A percentile compares a stretch with the other conserved stretches of the same genome.
These are phyloP conservation scores for Leptinotarsa undecemlineata DNA, from an alignment of 1,140 invertebrate genomes.

Conservation along the genomic window DNA sequence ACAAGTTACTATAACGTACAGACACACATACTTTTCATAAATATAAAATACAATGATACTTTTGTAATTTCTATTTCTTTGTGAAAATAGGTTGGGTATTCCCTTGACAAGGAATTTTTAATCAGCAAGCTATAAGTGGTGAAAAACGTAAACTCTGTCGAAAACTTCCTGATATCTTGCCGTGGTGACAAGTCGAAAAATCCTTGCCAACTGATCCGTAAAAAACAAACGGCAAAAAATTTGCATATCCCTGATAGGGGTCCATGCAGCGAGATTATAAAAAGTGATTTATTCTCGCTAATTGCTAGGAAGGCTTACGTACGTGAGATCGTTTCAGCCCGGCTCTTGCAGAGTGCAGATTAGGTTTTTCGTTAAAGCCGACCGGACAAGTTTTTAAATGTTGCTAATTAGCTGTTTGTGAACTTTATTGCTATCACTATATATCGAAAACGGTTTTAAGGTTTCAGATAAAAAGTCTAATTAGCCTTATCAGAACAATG, in stretches of 20 bases:
- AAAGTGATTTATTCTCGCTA: slow-evolving; percentile 35
- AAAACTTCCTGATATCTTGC: neutral
- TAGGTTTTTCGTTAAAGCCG: slow-evolving; percentile 21
- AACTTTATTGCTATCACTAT: slow-evolving; percentile 9
- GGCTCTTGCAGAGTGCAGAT: slow-evolving; percentile 19
- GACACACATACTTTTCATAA: too few species aligned
- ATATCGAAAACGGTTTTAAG: slow-evolving; percentile 3
- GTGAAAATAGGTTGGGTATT: too few species aligned
- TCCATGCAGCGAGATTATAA: slow-evolving; percentile 28
- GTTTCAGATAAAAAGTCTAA: slow-evolving; percentile 14
- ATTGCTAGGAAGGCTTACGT: slow-evolving; percentile 27
- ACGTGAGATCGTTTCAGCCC: slow-evolving; percentile 28
- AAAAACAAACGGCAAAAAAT: slow-evolving; percentile 9
- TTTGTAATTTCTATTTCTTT: too few species aligned
- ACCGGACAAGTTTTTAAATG: slow-evolving; percentile 18
- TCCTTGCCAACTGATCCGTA: neutral
- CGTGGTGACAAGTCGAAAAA: neutral
- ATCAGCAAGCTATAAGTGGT: too few species aligned
- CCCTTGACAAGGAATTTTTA: too few species aligned
- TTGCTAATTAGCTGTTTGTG: slow-evolving; percentile 24
- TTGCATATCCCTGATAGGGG: slow-evolving; percentile 20
- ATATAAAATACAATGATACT: too few species aligned
- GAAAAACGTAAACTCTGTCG: too few species aligned
- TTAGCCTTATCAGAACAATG: neutral
- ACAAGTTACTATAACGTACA: too few species aligned